Evolutionary conservation across 2,888 invertebrate genomes (phyloP), one percentile per base, ranked within the genome.

Genomic region (Timema podura): DNA sequence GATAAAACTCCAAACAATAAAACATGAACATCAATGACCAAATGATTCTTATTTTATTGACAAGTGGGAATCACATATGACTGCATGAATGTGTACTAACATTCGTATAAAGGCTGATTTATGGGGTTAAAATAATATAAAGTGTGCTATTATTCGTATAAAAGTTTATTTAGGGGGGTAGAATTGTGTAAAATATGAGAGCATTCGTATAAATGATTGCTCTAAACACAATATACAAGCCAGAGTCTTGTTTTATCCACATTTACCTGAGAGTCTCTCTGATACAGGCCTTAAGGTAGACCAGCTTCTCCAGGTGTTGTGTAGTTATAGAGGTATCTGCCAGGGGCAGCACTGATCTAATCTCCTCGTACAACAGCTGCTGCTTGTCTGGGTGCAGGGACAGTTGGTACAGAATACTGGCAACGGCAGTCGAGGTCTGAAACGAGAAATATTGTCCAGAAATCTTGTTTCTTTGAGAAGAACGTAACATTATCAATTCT

Each of bases 401-500:
- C 59, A 92, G 78, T 76, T 91, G 90, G 77, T 91, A 92, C 2
- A 92, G 78, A 54, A 87, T 88, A 8, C 91, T 91, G 5, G 90
- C 89, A 0, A 91, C 87, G 0, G 90, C 88, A 74, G 89, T 91
- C n/a, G 91, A 91, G 0, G 91, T 91, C 91, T 91, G 79, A 48
- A 82, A 80, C 71, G 51, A 30, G 30, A 30, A 30, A 30, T 30
- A 30, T 30, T 30, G 30, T 30, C 30, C 30, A 30, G 30, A 30
- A 30, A 30, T 30, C 30, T 30, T 30, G 30, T 30, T 30, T 30
- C 30, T 30, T 30, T 30, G 30, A 30, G 30, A 30, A 30, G 30
- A 30, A 30, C 30, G 30, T 30, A 30, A 30, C 30, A 30, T 64
- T 64, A n/a, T n/a, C n/a, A 0, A 61, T 61, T 5, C 6, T 16